A percentile compares a stretch with the other conserved stretches of the same genome.
phyloP scores from a whole-genome alignment of 2,888 invertebrate species.

The Drosophila diplacantha region DNA sequence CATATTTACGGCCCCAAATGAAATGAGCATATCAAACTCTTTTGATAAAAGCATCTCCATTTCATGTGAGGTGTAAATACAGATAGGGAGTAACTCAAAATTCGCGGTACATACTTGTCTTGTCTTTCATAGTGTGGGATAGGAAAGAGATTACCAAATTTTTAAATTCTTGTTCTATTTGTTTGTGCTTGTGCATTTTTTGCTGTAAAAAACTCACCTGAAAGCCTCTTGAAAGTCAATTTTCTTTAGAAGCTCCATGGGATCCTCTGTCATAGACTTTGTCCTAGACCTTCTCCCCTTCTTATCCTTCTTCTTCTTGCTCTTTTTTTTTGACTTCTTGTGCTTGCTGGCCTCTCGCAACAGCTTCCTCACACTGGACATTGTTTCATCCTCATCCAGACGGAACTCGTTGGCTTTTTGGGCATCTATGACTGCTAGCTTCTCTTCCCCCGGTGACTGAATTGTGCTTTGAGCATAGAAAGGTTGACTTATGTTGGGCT shows the following conservation, averaged over 20 bases:
- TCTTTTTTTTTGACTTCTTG: slow-evolving; percentile 81
- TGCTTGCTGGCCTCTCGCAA: slow-evolving; percentile 89
- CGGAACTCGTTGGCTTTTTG: slow-evolving; percentile 56
- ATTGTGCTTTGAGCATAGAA: slow-evolving; percentile 75
- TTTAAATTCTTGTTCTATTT: slow-evolving; percentile 2
- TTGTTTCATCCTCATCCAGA: slow-evolving; percentile 88
- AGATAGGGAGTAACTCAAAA: not conserved
- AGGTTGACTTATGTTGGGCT: slow-evolving; percentile 83
- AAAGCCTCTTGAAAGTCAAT: slow-evolving; percentile 83
- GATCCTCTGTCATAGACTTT: slow-evolving; percentile 43
- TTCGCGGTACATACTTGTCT: slow-evolving; percentile 38
- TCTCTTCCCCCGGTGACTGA: slow-evolving; percentile 62
- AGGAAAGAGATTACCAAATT: slow-evolving; percentile 4
- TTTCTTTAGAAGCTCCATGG: slow-evolving; percentile 81
- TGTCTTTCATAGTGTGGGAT: slow-evolving; percentile 18
- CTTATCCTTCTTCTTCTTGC: slow-evolving; percentile 75
- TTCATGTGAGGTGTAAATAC: slow-evolving; percentile 4
- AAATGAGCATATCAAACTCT: not conserved
- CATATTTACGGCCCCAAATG: slow-evolving; percentile 4
- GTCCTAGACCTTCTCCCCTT: slow-evolving; percentile 75
- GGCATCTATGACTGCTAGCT: slow-evolving; percentile 50
- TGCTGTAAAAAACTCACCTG: slow-evolving; percentile 78
- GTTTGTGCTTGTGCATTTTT: not conserved
- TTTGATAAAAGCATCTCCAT: not conserved
- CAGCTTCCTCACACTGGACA: slow-evolving; percentile 91